Evolutionary conservation across 2,113 vertebrate species (phyloP).

Genomic region (Chloroceryle aenea): DNA sequence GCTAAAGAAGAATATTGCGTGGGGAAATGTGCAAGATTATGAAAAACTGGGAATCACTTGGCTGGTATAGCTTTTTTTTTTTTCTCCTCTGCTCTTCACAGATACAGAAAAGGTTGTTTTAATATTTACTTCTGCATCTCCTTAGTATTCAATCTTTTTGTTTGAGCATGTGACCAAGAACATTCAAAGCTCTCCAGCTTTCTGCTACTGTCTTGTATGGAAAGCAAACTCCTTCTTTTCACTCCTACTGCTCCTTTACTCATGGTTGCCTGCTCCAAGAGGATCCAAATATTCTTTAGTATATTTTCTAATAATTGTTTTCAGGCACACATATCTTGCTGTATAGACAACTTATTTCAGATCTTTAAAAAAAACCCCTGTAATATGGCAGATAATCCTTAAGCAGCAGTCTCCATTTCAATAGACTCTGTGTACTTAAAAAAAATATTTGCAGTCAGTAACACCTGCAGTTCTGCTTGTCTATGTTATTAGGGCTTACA

Average conservation of each 20-base stretch:
- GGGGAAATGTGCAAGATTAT: background rate
- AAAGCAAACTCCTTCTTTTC: background rate
- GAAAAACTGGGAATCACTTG: background rate
- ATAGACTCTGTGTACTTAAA: background rate
- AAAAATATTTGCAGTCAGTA: background rate
- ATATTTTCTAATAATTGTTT: background rate
- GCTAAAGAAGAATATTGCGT: background rate
- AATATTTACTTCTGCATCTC: background rate
- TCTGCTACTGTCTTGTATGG: background rate
- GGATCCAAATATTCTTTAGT: background rate
- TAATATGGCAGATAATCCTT: background rate
- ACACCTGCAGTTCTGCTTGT: background rate
- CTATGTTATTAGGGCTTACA: background rate
- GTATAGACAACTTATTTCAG: background rate
- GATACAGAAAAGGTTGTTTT: background rate
- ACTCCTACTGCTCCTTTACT: background rate
- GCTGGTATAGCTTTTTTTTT: background rate
- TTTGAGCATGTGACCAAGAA: background rate
- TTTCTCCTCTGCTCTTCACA: background rate
- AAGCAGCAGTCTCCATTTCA: background rate
- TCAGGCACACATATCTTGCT: background rate
- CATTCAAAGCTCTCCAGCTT: background rate
- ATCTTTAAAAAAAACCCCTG: background rate
- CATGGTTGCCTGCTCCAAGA: background rate
- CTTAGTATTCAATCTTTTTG: background rate